phyloP scores from a whole-genome alignment of 2,888 invertebrate genomes.

The Cephus runcator region DNA sequence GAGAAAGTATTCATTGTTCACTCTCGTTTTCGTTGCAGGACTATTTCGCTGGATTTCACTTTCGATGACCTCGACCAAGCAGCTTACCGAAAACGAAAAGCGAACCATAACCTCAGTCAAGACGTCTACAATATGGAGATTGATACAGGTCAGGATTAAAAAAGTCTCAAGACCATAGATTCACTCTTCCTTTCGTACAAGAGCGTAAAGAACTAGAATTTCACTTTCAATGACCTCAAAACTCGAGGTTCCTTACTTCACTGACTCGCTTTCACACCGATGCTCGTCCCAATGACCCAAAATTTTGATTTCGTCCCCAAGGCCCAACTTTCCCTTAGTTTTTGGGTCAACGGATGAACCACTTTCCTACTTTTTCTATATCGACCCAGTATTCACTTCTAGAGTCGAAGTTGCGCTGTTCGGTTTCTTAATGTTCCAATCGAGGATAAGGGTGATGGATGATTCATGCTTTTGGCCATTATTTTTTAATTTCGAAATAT shows the following conservation, averaged over 20 bases:
- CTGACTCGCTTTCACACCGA: conserved; percentile 38
- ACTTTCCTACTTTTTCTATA: conserved; percentile 15
- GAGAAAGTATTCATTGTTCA: not conserved
- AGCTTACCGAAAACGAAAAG: not conserved
- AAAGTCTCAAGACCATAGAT: not conserved
- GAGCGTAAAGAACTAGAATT: conserved; percentile 23
- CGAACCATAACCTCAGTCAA: not conserved
- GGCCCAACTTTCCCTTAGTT: conserved; percentile 35
- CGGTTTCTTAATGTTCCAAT: not conserved
- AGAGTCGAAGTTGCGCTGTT: not conserved
- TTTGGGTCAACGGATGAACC: conserved; percentile 17
- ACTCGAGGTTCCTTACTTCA: conserved; percentile 9
- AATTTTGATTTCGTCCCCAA: conserved; percentile 33
- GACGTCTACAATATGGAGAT: not conserved
- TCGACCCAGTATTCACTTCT: not conserved
- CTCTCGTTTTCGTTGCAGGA: not conserved
- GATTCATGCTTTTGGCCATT: not conserved
- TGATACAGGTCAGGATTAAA: not conserved
- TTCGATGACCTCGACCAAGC: not conserved
- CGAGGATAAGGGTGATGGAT: not conserved
- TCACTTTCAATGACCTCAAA: conserved; percentile 34
- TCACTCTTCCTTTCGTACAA: conserved; percentile 34
- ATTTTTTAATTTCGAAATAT: not conserved
- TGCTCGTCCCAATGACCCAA: conserved; percentile 38
- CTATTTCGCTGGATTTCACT: not conserved